Conservation (phyloP, 1,140 invertebrate genomes). For the Drosophila kohkoa region DNA sequence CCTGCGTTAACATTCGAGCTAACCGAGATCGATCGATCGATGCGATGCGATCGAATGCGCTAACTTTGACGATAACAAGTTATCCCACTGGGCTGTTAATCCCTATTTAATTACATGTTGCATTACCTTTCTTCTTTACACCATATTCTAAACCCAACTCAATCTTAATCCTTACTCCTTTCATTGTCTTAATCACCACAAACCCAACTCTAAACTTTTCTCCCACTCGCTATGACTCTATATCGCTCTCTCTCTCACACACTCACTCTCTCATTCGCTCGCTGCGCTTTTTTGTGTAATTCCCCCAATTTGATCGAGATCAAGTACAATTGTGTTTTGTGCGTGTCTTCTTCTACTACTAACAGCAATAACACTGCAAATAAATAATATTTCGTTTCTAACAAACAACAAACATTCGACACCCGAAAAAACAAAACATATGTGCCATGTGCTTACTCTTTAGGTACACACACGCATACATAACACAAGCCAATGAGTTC, state of each 20-base stretch:
- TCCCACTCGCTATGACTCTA: not conserved
- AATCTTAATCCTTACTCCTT: too few species aligned
- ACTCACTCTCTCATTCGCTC: slow-evolving; percentile 23
- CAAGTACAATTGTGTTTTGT: slow-evolving; percentile 39
- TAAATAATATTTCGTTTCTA: slow-evolving; percentile 62
- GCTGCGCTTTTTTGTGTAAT: slow-evolving; percentile 43
- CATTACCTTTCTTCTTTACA: not conserved
- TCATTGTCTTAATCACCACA: too few species aligned
- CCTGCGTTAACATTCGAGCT: slow-evolving; percentile 39
- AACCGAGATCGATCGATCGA: slow-evolving; percentile 12
- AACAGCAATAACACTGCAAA: slow-evolving; percentile 27
- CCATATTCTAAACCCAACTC: too few species aligned
- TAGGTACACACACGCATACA: slow-evolving; percentile 85
- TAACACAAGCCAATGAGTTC: slow-evolving; percentile 84
- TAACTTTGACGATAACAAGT: not conserved
- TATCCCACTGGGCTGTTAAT: not conserved
- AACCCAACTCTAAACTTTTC: not conserved
- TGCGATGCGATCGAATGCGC: too few species aligned
- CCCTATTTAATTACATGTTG: slow-evolving; percentile 3
- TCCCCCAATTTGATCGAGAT: slow-evolving; percentile 1
- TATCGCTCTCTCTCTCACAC: slow-evolving; percentile 11
- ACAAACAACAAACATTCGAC: slow-evolving; percentile 51
- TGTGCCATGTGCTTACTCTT: slow-evolving; percentile 54
- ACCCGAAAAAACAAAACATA: slow-evolving; percentile 31
- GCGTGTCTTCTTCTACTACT: slow-evolving; percentile 25